These are phyloP conservation scores for Sapayoa aenigma DNA, from an alignment of 2,113 vertebrate genomes.

Conservation along the genomic window DNA sequence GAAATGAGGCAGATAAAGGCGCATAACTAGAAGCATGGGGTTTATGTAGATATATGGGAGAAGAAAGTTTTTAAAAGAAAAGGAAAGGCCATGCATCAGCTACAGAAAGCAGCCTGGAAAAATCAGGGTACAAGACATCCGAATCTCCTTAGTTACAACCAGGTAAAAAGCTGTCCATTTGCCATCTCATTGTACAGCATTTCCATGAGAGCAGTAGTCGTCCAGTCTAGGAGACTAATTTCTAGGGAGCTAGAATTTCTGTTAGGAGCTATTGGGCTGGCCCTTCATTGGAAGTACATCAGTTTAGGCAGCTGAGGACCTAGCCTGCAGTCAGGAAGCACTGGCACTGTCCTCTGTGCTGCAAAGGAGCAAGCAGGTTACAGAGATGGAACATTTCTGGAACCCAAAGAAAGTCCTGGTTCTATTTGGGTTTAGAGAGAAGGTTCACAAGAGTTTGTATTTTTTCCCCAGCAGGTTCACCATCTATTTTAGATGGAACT, in stretches of 20 bases:
- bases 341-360: background rate
- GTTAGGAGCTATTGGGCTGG: background rate
- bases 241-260: background rate
- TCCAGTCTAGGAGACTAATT: background rate
- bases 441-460: background rate
- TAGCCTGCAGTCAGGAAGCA: background rate
- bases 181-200: background rate
- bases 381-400: background rate
- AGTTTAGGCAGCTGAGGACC: background rate
- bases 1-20: background rate
- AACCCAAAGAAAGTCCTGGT: background rate
- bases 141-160: background rate
- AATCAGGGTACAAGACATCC: background rate
- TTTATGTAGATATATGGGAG: background rate
- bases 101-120: background rate
- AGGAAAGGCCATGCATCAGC: background rate
- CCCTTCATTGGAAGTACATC: background rate
- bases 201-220: background rate
- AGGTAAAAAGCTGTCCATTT: background rate
- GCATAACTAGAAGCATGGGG: background rate
- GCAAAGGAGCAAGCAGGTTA: background rate
- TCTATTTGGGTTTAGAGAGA: background rate
- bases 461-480: conserved; percentile 6
- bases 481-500: conserved; percentile 40
- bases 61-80: background rate